Evolutionary conservation across 1,140 invertebrate species (phyloP).

Genomic region (Listronotus oregonensis): DNA sequence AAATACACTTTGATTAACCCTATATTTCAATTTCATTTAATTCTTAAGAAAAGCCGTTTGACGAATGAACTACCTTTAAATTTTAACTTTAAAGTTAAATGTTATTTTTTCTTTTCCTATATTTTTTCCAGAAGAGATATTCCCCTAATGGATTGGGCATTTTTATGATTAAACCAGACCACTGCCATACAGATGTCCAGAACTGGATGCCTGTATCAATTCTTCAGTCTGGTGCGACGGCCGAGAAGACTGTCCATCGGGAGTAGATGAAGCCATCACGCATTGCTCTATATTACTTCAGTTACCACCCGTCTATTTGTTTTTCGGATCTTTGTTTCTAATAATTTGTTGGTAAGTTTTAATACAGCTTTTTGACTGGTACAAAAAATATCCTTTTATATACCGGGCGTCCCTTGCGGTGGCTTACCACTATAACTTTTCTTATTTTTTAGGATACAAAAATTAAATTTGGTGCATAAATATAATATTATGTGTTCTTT

Average conservation of each 20-base stretch:
- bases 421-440: too few species aligned
- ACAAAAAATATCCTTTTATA: too few species aligned
- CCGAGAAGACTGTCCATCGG: constrained; percentile 81
- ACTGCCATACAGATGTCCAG: constrained; percentile 83
- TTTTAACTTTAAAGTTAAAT: background rate
- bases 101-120: background rate
- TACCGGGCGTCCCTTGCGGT: too few species aligned
- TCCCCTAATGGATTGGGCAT: constrained; percentile 54
- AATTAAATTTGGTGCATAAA: too few species aligned
- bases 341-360: constrained; percentile 37
- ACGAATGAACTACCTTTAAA: too few species aligned
- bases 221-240: constrained; percentile 89
- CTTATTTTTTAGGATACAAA: too few species aligned
- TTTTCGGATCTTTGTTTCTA: constrained; percentile 58
- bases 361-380: too few species aligned
- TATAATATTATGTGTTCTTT: too few species aligned
- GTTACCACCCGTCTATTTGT: constrained; percentile 73
- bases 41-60: too few species aligned
- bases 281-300: constrained; percentile 78
- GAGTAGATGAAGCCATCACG: constrained; percentile 81
- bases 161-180: constrained; percentile 65
- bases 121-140: constrained; percentile 47
- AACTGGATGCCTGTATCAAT: constrained; percentile 86
- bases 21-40: too few species aligned
- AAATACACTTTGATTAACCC: too few species aligned